Evolutionary conservation across 2,113 vertebrate genomes (phyloP), one percentile per base, ranked within the genome.

Genomic region (Oryctolagus cuniculus): DNA sequence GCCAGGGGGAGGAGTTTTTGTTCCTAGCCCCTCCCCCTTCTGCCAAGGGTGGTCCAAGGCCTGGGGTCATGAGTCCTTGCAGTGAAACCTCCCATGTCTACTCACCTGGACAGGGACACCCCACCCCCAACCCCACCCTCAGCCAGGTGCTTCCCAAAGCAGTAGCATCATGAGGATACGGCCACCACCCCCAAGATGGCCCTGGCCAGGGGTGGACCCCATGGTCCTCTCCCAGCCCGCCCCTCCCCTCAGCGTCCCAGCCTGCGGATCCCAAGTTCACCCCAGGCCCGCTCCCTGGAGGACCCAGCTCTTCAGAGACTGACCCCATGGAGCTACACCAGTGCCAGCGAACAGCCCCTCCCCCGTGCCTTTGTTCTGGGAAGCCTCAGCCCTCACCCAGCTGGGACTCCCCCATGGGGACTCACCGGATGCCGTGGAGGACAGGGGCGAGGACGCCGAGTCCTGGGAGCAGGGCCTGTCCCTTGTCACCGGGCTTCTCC

Each of bases 371-470:
- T 89, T 55, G 55, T 19, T 58, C 55, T 19, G 15, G 15, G 19
- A 19, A 15, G 15, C 17, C 55, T 58, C 55, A 58, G 17, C 6
- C 55, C 55, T 19, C 12, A 10, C 13, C 55, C 55, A 58, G 55
- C 55, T 58, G 13, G 3, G 17, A 12, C 44, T 2, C 58, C 72
- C 69, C 25, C 10, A 9, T 53, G 29, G 95, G 74, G 53, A 95
- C 98, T 98, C 97, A 99, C 98, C 95, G 53, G 98, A 98, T 2
- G 98, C 96, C 96, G 98, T 99, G 2, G 98, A 98, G 93, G 96
- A 98, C 12, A 98, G 87, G 69, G 97, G 98, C 5, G 98, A 99
- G 84, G 98, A 97, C 0, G 96, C 98, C 0, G 99, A 99, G 74
- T 98, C 98, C 0, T 97, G 97, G 25, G 98, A 98, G 80, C 61